These are phyloP conservation scores for Machimus atricapillus DNA, from an alignment of 2,888 invertebrate species.

Conservation along the genomic window DNA sequence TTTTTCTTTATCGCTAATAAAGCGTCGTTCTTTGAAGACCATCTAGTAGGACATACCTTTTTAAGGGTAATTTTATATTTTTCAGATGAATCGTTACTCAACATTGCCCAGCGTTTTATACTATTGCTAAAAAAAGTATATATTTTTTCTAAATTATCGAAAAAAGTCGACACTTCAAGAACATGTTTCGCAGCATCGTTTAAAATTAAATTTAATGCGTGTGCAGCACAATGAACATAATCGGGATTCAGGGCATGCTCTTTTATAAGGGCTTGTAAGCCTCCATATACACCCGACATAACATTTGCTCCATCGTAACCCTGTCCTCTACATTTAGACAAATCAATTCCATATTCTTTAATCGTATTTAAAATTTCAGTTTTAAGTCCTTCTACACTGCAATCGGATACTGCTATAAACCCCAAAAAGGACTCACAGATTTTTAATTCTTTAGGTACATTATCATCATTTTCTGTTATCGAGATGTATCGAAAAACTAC, in stretches of 20 bases:
- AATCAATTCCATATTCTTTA: conserved; percentile 11
- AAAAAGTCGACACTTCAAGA: neutral
- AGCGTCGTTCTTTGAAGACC: conserved; percentile 20
- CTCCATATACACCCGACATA: conserved; percentile 18
- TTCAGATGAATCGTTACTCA: neutral
- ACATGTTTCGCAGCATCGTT: neutral
- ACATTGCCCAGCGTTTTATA: conserved; percentile 11
- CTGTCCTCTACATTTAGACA: conserved; percentile 17
- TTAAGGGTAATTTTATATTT: conserved; percentile 16
- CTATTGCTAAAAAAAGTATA: conserved; percentile 26
- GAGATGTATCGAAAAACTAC: conserved; percentile 5
- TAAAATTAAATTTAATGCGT: neutral
- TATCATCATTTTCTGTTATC: neutral
- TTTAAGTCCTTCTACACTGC: neutral
- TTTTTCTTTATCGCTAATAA: neutral
- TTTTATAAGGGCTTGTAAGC: conserved; percentile 7
- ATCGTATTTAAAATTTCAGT: neutral
- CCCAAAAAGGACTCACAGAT: conserved; percentile 3
- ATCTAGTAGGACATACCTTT: conserved; percentile 22
- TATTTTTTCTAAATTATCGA: neutral
- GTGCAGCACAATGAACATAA: neutral
- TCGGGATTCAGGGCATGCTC: neutral
- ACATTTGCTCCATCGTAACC: conserved; percentile 16
- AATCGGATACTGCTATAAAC: neutral
- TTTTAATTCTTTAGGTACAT: neutral